Base-by-base conservation (phyloP, 2,797 vertebrate species). In the Orestias chungarensis region DNA sequence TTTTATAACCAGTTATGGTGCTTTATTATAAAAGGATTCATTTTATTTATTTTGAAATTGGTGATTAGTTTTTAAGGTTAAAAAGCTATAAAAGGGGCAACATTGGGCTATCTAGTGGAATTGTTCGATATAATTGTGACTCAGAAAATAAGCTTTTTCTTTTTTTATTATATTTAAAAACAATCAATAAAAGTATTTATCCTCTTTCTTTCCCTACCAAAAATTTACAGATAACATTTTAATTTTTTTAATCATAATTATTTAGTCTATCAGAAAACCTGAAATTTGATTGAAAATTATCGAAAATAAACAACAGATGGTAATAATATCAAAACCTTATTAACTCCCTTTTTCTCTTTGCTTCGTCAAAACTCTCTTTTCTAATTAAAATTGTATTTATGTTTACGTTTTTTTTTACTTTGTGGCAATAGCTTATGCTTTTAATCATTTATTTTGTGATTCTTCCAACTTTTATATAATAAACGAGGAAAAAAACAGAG, bases 111-210 rank as follows among this genome's bases (percentile, higher is more conserved):
- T 11, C 14, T 23, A 1, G 23, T 40, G 35, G 0, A 4, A 18
- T 23, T 59, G 35, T 20, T 59, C 23, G 29, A 11, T 59, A 7
- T 4, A 23, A 62, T 15, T 40, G 20, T 40, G 6, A 66, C 15
- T 4, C 27, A 27, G 3, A 52, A 61, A 68, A 50, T 1, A 4
- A 43, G 40, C 42, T 64, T 25, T 62, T 25, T 14, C 42, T 64
- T 64, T 25, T 62, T 25, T 14, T 61, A 40, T 57, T 62, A 62
- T 62, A n/a, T n/a, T n/a, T n/a, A n/a, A n/a, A n/a, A n/a, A n/a
- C n/a, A n/a, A n/a, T n/a, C n/a, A n/a, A n/a, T n/a, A n/a, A n/a
- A n/a, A n/a, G n/a, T n/a, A n/a, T n/a, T 23, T n/a, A 67, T 29
- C 40, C 35, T 31, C 1, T 62, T n/a, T 47, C 23, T 50, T 50